Percentiles rank a stretch among this genome's conserved stretches.
Conservation (phyloP, 2,113 vertebrate species). For the Oophaga pumilio region DNA sequence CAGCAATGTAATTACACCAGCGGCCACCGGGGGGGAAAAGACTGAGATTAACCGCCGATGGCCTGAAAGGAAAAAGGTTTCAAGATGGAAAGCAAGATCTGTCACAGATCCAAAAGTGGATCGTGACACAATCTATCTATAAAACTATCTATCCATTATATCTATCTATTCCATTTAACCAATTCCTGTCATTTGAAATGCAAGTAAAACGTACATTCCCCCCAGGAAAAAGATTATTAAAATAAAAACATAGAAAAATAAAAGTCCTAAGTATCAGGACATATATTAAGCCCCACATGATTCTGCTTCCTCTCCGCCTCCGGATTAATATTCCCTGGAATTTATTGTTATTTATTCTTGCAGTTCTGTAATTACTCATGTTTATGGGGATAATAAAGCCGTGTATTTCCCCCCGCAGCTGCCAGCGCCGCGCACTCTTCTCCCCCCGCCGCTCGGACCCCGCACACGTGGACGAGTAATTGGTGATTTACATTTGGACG, state of each 20-base stretch:
- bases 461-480: not conserved
- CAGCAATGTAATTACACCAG: too few species aligned
- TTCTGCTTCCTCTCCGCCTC: not conserved
- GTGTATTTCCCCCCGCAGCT: not conserved
- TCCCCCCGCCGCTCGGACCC: not conserved
- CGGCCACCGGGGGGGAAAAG: too few species aligned
- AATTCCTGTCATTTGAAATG: not conserved
- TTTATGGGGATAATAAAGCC: not conserved
- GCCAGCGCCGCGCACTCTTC: not conserved
- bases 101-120: too few species aligned
- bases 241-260: not conserved
- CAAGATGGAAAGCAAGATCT: too few species aligned
- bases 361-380: not conserved
- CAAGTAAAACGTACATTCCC: not conserved
- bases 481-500: not conserved
- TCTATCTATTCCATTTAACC: too few species aligned
- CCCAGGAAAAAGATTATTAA: not conserved
- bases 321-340: not conserved
- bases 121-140: too few species aligned
- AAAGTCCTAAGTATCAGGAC: too few species aligned
- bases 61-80: too few species aligned
- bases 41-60: too few species aligned
- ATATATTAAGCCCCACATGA: not conserved
- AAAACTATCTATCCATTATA: not conserved
- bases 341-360: not conserved